Conservation (phyloP, 2,797 vertebrate genomes). For the Sandelia bainsii region DNA sequence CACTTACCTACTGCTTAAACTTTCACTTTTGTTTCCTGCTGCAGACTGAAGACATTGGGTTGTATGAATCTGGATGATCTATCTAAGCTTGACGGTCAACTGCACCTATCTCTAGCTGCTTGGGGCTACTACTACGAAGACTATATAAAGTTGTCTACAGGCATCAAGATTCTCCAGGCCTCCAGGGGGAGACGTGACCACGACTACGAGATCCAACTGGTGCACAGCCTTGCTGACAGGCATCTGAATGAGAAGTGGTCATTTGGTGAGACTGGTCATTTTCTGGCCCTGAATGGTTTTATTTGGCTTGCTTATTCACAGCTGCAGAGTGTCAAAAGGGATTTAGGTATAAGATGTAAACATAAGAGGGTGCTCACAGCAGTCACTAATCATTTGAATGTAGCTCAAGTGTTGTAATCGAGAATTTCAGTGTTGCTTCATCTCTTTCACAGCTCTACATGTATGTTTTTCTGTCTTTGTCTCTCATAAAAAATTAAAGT, state of each 20-base stretch:
- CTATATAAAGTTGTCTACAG: constrained; percentile 86
- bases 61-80: constrained; percentile 87
- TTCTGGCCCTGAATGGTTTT: constrained; percentile 6
- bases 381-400: constrained; percentile 20
- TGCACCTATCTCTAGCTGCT: constrained; percentile 86
- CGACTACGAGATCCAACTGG: constrained; percentile 87
- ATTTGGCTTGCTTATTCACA: not conserved
- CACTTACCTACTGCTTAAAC: not conserved
- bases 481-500: constrained; percentile 1
- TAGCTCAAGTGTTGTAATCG: constrained; percentile 23
- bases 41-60: constrained; percentile 85
- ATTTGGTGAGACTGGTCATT: constrained; percentile 76
- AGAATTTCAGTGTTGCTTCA: constrained; percentile 29
- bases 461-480: constrained; percentile 2
- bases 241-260: constrained; percentile 90
- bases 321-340: constrained; percentile 5
- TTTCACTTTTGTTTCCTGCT: constrained; percentile 30
- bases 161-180: constrained; percentile 84
- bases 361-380: constrained; percentile 4
- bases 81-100: constrained; percentile 84
- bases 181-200: constrained; percentile 84
- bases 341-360: constrained; percentile 8
- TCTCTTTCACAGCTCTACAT: constrained; percentile 8
- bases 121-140: constrained; percentile 90
- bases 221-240: constrained; percentile 85